A percentile compares a stretch with the other conserved stretches of the same genome.
Evolutionary conservation across 2,888 invertebrate species (phyloP).

Genomic region (Podabrus alpinus): DNA sequence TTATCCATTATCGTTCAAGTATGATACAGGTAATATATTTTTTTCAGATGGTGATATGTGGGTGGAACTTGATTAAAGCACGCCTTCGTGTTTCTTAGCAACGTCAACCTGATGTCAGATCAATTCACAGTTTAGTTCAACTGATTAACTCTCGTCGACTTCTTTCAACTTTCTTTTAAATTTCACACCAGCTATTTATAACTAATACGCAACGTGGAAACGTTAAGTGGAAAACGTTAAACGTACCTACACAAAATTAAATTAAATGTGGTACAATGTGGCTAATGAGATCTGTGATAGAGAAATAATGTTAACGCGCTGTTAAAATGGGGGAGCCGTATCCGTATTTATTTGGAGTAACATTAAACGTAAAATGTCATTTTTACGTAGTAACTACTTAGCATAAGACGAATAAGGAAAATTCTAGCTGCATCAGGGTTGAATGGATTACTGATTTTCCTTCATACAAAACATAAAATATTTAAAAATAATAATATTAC

Average conservation of each 20-base stretch:
- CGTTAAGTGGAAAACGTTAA: not conserved
- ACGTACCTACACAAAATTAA: not conserved
- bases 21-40: conserved; percentile 37
- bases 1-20: conserved; percentile 44
- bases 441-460: too few relatives aligned
- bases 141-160: conserved; percentile 32
- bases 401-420: too few relatives aligned
- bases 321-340: not conserved
- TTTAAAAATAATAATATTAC: too few relatives aligned
- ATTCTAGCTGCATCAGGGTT: too few relatives aligned
- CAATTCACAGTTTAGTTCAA: conserved; percentile 49
- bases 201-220: not conserved
- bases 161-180: not conserved
- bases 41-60: conserved; percentile 14
- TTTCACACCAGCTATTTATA: not conserved
- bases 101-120: conserved; percentile 44
- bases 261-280: not conserved
- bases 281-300: not conserved
- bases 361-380: not conserved
- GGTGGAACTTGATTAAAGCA: conserved; percentile 18
- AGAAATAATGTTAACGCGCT: not conserved
- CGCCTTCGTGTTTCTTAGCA: conserved; percentile 52
- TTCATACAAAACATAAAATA: too few relatives aligned
- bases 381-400: too few relatives aligned
- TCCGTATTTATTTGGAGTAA: not conserved